Percentiles rank a stretch among this genome's conserved stretches.
phyloP scores from a whole-genome alignment of 2,888 invertebrate genomes.

The Laothoe populi region DNA sequence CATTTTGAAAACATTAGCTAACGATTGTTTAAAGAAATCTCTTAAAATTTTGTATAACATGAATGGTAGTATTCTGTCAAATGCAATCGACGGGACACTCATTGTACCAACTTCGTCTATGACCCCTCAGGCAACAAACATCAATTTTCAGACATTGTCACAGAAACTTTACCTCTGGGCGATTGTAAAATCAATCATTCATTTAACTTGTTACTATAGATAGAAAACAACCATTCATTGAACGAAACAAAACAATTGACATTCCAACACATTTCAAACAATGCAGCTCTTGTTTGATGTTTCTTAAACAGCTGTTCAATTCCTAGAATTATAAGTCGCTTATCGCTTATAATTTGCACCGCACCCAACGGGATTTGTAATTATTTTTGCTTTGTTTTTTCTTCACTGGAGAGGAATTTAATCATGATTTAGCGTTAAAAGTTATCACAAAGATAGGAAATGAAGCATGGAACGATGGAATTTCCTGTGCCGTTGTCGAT shows the following conservation, averaged over 20 bases:
- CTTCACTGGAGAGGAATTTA: conserved; percentile 9
- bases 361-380: conserved; percentile 17
- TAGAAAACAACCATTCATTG: neutral
- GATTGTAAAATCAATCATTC: neutral
- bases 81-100: neutral
- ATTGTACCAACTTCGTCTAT: neutral
- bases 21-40: too few relatives aligned
- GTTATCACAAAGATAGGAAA: conserved; percentile 18
- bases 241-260: neutral
- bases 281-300: neutral
- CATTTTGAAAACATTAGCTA: too few relatives aligned
- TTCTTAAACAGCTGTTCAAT: conserved; percentile 1
- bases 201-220: neutral
- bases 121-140: neutral
- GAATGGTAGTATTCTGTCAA: neutral
- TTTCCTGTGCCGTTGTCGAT: conserved; percentile 4
- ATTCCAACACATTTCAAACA: neutral
- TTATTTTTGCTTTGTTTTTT: conserved; percentile 18
- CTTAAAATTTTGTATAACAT: too few relatives aligned
- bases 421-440: conserved; percentile 20
- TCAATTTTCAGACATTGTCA: too few relatives aligned
- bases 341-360: neutral
- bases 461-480: conserved; percentile 1
- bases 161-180: neutral
- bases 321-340: neutral